Base-by-base conservation (phyloP, 2,888 invertebrate species). In the Apotomis betuletana region DNA sequence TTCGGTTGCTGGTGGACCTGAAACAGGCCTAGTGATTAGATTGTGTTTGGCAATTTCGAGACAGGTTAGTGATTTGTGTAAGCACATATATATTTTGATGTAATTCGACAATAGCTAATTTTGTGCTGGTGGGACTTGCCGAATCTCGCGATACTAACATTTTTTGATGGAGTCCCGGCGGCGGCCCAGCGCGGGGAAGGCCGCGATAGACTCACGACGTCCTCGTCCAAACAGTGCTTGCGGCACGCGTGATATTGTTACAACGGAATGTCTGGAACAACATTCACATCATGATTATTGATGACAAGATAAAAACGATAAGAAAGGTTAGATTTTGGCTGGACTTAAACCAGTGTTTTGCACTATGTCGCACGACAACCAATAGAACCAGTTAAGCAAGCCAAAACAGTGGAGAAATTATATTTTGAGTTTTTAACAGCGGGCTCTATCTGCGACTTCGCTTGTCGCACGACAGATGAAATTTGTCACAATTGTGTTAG, bases 181-280 rank as follows among this genome's bases (percentile, higher is more conserved):
- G 55, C 93, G 92, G 67, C 93, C 87, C 3, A 94, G 87, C 51
- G 94, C 92, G 2, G 97, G 96, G 83, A 96, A 96, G 0, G 96
- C 96, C 3, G 97, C 96, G 67, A 97, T 96, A 13, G 97, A 97
- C 87, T 97, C 97, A 12, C 97, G 94, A 0, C 97, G 95, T 70
- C 95, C 96, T 13, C 97, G 95, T 0, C 97, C 97, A 79, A 97
- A 97, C 4, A 97, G 87, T 1, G 96, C 94, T 60, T 95, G 94
- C 3, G 97, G 97, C 65, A 97, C 96, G 87, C 96, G 95, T 0
- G 97, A 97, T 81, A 97, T 97, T 77, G 97, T 97, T 27, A 97
- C 97, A 59, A 97, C 97, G 70, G 97, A 97, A 90, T 97, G 97
- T 78, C 97, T 95, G 90, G 86, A 75, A 79, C 75, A 78, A 55